These are phyloP conservation scores for Maccullochella peelii DNA, from an alignment of 2,113 vertebrate genomes.

Conservation along the genomic window DNA sequence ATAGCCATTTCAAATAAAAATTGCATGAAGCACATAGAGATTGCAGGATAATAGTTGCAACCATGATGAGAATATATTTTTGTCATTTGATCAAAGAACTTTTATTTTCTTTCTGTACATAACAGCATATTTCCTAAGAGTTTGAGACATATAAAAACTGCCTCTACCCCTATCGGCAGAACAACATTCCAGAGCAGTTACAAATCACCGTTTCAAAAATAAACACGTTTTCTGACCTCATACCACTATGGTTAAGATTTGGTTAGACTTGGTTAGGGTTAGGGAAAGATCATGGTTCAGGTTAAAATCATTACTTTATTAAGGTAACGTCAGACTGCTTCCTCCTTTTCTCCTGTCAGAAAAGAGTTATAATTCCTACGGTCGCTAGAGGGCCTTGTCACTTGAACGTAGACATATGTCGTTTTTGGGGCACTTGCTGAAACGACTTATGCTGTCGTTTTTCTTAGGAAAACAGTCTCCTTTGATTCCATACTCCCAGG, in stretches of 20 bases:
- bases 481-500: constrained; percentile 12
- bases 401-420: neutral
- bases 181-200: neutral
- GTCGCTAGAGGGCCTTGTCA: neutral
- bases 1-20: constrained; percentile 4
- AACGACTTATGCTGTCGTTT: neutral
- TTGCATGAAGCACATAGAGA: neutral
- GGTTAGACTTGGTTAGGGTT: neutral
- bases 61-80: neutral
- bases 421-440: constrained; percentile 3
- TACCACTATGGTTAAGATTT: neutral
- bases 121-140: neutral
- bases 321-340: neutral
- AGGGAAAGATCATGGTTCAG: neutral
- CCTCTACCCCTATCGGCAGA: neutral
- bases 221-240: neutral
- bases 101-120: neutral
- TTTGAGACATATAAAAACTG: neutral
- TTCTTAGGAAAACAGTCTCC: neutral
- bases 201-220: neutral
- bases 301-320: neutral
- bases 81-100: neutral
- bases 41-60: neutral
- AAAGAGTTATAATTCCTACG: neutral
- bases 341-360: neutral